Conservation (phyloP, 2,888 invertebrate genomes). For the Globia sparganii region DNA sequence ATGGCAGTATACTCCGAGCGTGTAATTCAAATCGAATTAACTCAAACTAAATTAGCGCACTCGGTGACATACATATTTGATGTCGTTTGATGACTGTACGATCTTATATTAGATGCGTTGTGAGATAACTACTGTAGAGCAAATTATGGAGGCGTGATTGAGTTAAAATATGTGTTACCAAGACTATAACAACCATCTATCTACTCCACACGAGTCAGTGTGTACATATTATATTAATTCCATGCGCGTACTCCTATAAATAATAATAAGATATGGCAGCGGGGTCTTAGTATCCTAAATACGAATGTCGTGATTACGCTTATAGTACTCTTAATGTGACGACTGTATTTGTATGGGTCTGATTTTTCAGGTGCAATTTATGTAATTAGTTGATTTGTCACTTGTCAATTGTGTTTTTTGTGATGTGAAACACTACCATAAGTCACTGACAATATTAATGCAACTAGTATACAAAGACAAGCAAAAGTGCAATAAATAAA, state of each 20-base stretch:
- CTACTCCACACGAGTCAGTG: background rate
- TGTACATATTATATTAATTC: constrained; percentile 40
- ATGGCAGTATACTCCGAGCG: background rate
- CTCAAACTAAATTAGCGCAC: constrained; percentile 3
- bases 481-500: background rate
- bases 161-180: background rate
- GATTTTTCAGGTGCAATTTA: constrained; percentile 5
- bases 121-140: background rate
- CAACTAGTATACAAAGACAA: background rate
- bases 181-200: background rate
- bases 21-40: background rate
- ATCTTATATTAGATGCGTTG: constrained; percentile 1
- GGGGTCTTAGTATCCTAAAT: constrained; percentile 56
- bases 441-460: background rate
- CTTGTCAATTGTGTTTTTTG: background rate
- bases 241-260: constrained; percentile 18
- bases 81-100: background rate
- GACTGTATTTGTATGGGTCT: constrained; percentile 10
- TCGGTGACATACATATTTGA: background rate
- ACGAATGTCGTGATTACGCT: constrained; percentile 49
- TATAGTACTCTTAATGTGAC: constrained; percentile 21
- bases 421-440: background rate
- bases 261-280: constrained; percentile 39
- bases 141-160: background rate
- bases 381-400: constrained; percentile 16